These are phyloP conservation scores for Synergus itoensis DNA, from an alignment of 2,888 invertebrate species.

Conservation along the genomic window DNA sequence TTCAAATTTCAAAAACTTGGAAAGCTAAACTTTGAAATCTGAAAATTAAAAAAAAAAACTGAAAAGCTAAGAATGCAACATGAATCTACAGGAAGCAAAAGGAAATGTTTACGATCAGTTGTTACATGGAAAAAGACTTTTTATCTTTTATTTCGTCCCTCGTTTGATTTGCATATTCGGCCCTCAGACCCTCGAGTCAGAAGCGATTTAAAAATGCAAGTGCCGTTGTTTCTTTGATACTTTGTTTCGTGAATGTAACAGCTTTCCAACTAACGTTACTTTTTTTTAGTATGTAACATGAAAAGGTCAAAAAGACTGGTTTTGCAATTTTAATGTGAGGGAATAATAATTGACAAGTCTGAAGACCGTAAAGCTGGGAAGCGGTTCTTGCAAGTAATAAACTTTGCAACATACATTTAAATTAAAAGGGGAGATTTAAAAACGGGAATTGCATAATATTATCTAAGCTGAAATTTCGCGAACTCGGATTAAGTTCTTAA, in stretches of 20 bases:
- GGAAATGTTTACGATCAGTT: neutral
- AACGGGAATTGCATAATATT: neutral
- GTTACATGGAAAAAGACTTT: conserved; percentile 14
- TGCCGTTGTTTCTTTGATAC: neutral
- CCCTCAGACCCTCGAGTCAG: neutral
- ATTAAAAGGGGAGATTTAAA: neutral
- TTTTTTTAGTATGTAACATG: neutral
- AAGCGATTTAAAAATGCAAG: neutral
- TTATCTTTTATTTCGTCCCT: conserved; percentile 29
- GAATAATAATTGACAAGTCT: conserved; percentile 3
- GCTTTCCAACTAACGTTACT: neutral
- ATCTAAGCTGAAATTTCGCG: no score
- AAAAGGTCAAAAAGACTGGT: conserved; percentile 4
- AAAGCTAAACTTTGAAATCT: no score
- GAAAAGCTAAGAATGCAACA: neutral
- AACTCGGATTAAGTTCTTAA: neutral
- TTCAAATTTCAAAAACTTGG: no score
- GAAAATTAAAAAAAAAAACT: neutral
- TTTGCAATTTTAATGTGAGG: neutral
- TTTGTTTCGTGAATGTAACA: neutral
- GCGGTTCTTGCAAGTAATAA: neutral
- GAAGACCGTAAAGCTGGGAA: neutral
- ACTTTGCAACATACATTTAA: neutral
- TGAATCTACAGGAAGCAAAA: neutral
- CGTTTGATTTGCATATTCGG: conserved; percentile 1